These are phyloP conservation scores for Cheilosia vulpina DNA, from an alignment of 2,888 invertebrate genomes.

Conservation along the genomic window DNA sequence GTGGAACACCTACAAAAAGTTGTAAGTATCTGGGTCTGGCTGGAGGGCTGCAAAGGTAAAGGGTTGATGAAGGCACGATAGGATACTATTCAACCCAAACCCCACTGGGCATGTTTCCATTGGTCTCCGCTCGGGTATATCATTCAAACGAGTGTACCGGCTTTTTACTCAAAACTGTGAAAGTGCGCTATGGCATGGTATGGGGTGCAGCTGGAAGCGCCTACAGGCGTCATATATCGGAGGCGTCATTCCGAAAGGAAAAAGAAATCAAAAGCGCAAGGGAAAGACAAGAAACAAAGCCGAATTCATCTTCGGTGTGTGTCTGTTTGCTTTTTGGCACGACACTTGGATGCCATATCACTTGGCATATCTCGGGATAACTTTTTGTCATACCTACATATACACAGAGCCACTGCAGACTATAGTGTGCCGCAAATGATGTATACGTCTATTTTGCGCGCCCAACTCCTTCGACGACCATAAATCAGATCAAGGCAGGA, in stretches of 20 bases:
- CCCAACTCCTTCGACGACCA: constrained; percentile 74
- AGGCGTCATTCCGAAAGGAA: constrained; percentile 63
- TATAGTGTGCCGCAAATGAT: constrained; percentile 57
- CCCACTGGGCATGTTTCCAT: constrained; percentile 48
- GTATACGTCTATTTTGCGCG: constrained; percentile 72
- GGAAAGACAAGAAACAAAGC: constrained; percentile 42
- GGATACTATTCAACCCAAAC: constrained; percentile 31
- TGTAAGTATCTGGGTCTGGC: constrained; percentile 31
- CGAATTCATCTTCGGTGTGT: constrained; percentile 49
- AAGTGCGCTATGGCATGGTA: neutral
- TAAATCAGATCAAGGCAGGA: constrained; percentile 73
- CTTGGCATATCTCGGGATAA: constrained; percentile 71
- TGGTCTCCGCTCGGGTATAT: constrained; percentile 45
- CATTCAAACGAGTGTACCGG: constrained; percentile 56
- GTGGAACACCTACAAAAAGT: constrained; percentile 44
- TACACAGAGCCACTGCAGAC: constrained; percentile 34
- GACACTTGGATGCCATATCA: constrained; percentile 69
- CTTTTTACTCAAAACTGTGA: constrained; percentile 58
- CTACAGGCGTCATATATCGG: constrained; percentile 71
- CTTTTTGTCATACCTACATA: constrained; percentile 62
- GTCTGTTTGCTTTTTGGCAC: constrained; percentile 70
- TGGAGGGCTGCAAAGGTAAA: constrained; percentile 35
- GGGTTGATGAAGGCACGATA: constrained; percentile 68
- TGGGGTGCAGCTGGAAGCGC: constrained; percentile 54
- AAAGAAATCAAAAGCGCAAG: constrained; percentile 34